Evolutionary conservation across 2,113 vertebrate genomes (phyloP), one percentile per base, ranked within the genome.

Genomic region (Pterocles gutturalis): DNA sequence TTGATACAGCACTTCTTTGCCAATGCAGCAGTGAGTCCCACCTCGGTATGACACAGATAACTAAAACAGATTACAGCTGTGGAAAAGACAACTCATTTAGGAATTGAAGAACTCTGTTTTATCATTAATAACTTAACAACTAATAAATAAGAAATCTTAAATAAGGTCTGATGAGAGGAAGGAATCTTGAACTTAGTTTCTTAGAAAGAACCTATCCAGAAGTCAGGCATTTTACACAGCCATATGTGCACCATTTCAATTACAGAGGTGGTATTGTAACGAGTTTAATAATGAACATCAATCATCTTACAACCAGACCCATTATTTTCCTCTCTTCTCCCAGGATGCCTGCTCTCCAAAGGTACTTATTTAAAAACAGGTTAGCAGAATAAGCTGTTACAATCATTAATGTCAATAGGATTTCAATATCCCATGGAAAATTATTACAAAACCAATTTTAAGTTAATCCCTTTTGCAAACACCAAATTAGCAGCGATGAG

Each of bases 31-130:
- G 22, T 43, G 49, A 95, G 75, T 88, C 45, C 70, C 94, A 66
- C 57, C 55, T 87, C 1, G 0, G 4, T 70, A 24, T 49, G 87
- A 24, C 82, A 83, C 72, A 62, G 79, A 86, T 48, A 94, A 80
- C 79, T 89, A 83, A 93, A 96, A 80, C 51, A 94, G 71, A 87
- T 89, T 89, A 81, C 83, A 94, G 55, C 41, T 58, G n/a, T 43
- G 33, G 54, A 95, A 92, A 81, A 83, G 51, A 78, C 65, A 89
- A 75, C 75, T 67, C 67, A 78, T 87, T 87, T 72, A 87, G 76
- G 79, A 90, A 71, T 34, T 81, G 38, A 88, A 76, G 55, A 83
- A 48, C 9, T 29, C 66, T 48, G 29, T 5, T 89, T 94, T 93
- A 64, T 76, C 43, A 38, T 57, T 4, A 89, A 87, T 90, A 87